Percentiles rank a stretch among this genome's conserved stretches.
These are phyloP conservation scores for Actenoides hombroni DNA, from an alignment of 2,113 vertebrate species.

Conservation along the genomic window DNA sequence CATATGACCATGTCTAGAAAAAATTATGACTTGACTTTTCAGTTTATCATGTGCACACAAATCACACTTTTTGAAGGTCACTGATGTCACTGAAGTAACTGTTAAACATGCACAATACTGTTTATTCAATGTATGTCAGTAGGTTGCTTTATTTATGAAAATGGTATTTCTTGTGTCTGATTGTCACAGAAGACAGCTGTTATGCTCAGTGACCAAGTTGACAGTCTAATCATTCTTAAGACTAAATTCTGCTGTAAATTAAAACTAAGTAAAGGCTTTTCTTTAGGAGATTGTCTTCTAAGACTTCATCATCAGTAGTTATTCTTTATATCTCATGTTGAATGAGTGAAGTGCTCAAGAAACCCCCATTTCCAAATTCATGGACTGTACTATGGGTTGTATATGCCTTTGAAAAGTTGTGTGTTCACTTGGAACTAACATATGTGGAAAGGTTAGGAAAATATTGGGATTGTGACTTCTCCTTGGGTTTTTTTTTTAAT, in stretches of 20 bases:
- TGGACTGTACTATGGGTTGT: neutral
- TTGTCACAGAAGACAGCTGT: neutral
- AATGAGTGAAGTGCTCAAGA: neutral
- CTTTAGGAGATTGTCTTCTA: neutral
- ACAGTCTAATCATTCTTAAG: neutral
- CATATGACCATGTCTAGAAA: neutral
- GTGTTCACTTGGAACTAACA: neutral
- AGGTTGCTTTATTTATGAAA: neutral
- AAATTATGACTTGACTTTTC: neutral
- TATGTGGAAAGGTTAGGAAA: neutral
- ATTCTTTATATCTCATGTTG: neutral
- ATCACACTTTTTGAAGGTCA: neutral
- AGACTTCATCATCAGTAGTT: neutral
- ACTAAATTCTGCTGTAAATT: neutral
- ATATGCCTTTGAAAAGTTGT: neutral
- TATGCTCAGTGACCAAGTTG: neutral
- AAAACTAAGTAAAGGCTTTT: neutral
- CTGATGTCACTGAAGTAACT: neutral
- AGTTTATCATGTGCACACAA: neutral
- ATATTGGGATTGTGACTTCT: neutral
- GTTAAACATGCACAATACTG: neutral
- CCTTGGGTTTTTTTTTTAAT: neutral
- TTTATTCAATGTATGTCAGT: neutral
- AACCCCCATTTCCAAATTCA: neutral
- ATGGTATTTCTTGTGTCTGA: neutral